phyloP scores from a whole-genome alignment of 1,140 invertebrate genomes.

The Microplitis mediator region DNA sequence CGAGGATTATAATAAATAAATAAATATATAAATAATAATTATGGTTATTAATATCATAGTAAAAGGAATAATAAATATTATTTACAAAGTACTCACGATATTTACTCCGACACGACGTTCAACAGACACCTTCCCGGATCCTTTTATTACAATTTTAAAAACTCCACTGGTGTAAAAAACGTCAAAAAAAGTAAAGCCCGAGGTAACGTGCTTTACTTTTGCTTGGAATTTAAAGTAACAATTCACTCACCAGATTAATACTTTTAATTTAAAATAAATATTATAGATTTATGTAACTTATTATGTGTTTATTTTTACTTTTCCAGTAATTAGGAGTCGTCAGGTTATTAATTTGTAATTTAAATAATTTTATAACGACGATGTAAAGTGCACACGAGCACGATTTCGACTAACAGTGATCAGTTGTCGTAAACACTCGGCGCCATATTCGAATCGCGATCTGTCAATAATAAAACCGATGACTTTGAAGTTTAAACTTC shows the following conservation, averaged over 20 bases:
- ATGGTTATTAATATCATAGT: not conserved
- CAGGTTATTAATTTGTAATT: no score
- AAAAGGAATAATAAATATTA: not conserved
- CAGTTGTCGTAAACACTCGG: slow-evolving; percentile 22
- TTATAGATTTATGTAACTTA: not conserved
- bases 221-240: not conserved
- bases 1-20: not conserved
- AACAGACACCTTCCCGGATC: not conserved
- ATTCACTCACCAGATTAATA: not conserved
- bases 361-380: no score
- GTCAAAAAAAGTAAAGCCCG: not conserved
- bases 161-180: not conserved
- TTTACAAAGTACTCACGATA: not conserved
- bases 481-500: not conserved
- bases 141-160: not conserved
- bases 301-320: no score
- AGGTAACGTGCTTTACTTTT: not conserved
- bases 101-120: not conserved
- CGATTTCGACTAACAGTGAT: not conserved
- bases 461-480: not conserved
- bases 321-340: no score
- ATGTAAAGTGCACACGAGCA: not conserved
- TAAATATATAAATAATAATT: not conserved
- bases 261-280: not conserved
- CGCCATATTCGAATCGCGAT: slow-evolving; percentile 15